Percentiles rank a stretch among this genome's conserved stretches.
Evolutionary conservation across 2,797 vertebrate species (phyloP).

Genomic region (Cossypha heuglini): DNA sequence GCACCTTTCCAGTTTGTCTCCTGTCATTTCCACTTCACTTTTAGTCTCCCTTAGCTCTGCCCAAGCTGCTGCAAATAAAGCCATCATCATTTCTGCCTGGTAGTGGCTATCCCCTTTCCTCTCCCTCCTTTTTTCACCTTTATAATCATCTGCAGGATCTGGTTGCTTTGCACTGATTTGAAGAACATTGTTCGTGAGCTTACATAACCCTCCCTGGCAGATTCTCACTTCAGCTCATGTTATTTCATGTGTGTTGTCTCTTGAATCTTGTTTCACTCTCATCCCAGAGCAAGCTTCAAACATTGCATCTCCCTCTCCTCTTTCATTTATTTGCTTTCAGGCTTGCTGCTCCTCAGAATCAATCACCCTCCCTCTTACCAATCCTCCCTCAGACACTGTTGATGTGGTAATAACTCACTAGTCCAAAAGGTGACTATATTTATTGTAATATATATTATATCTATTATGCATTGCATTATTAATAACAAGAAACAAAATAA

Average conservation of each 20-base stretch:
- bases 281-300: neutral
- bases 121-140: neutral
- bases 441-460: neutral
- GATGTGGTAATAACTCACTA: neutral
- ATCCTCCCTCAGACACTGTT: neutral
- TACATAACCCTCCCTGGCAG: neutral
- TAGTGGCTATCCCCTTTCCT: neutral
- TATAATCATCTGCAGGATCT: neutral
- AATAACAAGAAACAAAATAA: neutral
- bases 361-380: neutral
- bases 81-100: neutral
- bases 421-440: neutral
- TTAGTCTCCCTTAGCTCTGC: neutral
- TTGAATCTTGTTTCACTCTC: neutral
- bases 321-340: neutral
- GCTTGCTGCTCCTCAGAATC: neutral
- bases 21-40: neutral
- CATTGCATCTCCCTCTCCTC: neutral
- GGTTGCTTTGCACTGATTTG: neutral
- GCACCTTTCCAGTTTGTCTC: neutral
- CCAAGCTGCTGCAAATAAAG: neutral
- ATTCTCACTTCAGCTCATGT: neutral
- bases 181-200: neutral
- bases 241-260: neutral
- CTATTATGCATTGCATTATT: neutral